Percentiles rank a stretch among this genome's conserved stretches.
These are phyloP conservation scores for Apolygus lucorum DNA, from an alignment of 1,140 invertebrate genomes.

Conservation along the genomic window DNA sequence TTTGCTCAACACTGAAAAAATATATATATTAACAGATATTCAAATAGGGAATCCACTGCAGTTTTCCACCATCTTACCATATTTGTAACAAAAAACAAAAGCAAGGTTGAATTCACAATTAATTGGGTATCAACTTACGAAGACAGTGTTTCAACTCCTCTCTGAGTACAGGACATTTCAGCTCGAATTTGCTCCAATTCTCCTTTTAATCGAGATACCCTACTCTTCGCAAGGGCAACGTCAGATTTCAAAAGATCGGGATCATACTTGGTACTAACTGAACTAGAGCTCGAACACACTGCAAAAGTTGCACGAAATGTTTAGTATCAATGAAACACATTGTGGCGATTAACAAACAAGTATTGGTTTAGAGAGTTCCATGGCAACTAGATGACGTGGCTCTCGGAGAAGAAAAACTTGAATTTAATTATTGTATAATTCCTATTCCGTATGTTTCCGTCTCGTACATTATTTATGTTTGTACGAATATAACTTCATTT, in stretches of 20 bases:
- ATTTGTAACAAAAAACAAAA: slow-evolving; percentile 19
- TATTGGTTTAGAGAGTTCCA: no score
- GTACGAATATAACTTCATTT: no score
- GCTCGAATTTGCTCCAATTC: slow-evolving; percentile 86
- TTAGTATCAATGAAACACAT: no score
- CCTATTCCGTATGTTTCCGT: no score
- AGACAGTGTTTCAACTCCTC: slow-evolving; percentile 82
- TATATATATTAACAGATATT: no score
- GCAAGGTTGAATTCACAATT: no score
- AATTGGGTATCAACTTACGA: slow-evolving; percentile 61
- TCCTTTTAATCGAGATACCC: slow-evolving; percentile 78
- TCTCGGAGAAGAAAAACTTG: no score
- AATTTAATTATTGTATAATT: no score
- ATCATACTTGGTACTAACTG: slow-evolving; percentile 84
- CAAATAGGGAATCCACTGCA: slow-evolving; percentile 27
- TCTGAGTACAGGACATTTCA: slow-evolving; percentile 83
- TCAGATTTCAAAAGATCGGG: slow-evolving; percentile 88
- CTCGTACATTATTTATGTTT: no score
- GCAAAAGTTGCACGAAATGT: no score
- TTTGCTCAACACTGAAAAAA: slow-evolving; percentile 75
- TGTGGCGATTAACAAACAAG: no score
- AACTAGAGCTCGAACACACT: slow-evolving; percentile 88
- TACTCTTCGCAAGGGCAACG: slow-evolving; percentile 74
- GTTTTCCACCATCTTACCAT: neutral
- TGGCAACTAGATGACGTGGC: no score